Conservation (phyloP, 2,888 invertebrate species). For the Drosophila robusta region DNA sequence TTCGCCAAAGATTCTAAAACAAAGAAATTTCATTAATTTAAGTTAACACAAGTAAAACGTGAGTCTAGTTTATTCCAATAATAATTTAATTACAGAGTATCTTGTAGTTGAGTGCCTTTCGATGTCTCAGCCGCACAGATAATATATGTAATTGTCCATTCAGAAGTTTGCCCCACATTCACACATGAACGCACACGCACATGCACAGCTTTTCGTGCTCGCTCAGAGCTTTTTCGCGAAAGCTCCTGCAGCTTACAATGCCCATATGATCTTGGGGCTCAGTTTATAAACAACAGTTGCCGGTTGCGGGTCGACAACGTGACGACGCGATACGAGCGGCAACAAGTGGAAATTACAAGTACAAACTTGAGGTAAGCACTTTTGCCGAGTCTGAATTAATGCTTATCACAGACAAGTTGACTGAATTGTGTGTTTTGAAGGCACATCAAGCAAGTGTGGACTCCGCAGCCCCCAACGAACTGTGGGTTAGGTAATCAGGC, state of each 20-base stretch:
- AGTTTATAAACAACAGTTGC: conserved; percentile 70
- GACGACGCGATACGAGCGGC: not conserved
- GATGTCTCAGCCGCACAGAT: not conserved
- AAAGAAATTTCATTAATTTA: not conserved
- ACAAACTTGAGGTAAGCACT: conserved; percentile 40
- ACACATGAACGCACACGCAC: conserved; percentile 7
- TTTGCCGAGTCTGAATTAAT: conserved; percentile 24
- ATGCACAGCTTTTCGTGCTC: conserved; percentile 3
- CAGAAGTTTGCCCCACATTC: conserved; percentile 11
- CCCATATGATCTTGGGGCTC: conserved; percentile 60
- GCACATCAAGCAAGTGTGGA: conserved; percentile 41
- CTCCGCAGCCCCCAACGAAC: conserved; percentile 31
- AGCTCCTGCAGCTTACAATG: conserved; percentile 42
- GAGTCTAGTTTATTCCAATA: not conserved
- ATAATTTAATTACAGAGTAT: conserved; percentile 1
- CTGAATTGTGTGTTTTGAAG: conserved; percentile 49
- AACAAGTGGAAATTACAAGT: conserved; percentile 13
- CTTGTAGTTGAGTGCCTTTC: not conserved
- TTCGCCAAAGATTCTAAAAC: no score
- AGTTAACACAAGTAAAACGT: not conserved
- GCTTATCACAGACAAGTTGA: conserved; percentile 61
- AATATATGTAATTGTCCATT: conserved; percentile 17
- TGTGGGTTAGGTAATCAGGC: conserved; percentile 52
- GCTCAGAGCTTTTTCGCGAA: conserved; percentile 47
- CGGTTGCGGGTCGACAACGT: conserved; percentile 43